These are phyloP conservation scores for Diceros bicornis DNA, from an alignment of 2,797 vertebrate species.

Conservation along the genomic window DNA sequence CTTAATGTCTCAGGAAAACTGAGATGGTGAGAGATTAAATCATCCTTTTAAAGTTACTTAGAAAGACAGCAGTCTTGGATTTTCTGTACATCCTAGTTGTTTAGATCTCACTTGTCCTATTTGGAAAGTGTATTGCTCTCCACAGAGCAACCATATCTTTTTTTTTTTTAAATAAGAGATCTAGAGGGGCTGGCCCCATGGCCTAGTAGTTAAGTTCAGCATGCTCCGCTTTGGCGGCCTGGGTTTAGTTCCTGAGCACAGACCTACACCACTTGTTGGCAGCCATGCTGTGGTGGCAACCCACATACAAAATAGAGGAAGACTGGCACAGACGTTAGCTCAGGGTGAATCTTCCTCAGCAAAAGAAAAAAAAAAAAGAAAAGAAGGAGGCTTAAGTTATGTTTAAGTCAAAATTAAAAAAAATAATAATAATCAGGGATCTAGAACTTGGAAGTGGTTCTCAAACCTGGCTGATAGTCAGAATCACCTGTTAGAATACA, in stretches of 20 bases:
- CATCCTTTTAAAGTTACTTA: not conserved
- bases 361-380: too few species aligned
- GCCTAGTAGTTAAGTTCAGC: too few species aligned
- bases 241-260: too few species aligned
- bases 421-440: not conserved
- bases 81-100: not conserved
- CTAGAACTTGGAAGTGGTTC: constrained; percentile 20
- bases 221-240: too few species aligned
- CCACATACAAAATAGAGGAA: too few species aligned
- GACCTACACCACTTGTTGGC: too few species aligned
- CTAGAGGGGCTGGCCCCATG: not conserved
- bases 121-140: not conserved
- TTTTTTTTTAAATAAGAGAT: not conserved
- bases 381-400: not conserved
- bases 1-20: constrained; percentile 46
- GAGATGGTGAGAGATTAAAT: not conserved
- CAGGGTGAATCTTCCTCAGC: too few species aligned
- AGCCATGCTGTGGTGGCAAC: too few species aligned
- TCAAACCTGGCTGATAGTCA: not conserved
- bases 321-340: too few species aligned
- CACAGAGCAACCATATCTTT: not conserved
- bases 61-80: not conserved
- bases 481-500: not conserved
- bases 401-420: too few species aligned
- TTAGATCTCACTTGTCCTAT: not conserved